These are phyloP conservation scores for Ametastegia equiseti DNA, from an alignment of 2,888 invertebrate species.

Conservation along the genomic window DNA sequence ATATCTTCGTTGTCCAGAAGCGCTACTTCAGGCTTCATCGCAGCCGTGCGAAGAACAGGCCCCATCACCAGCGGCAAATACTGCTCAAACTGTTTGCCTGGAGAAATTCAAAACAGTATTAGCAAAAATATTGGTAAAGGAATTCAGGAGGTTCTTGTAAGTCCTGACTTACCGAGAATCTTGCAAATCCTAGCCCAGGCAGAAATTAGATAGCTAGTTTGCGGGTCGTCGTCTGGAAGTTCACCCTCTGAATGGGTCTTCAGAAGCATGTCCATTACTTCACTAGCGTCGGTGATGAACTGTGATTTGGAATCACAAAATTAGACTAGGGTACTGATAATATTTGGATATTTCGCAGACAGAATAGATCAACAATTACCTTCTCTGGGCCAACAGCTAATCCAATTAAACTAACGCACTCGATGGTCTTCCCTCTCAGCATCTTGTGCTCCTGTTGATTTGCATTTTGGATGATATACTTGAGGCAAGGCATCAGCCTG, in stretches of 20 bases:
- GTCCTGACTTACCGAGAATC: slow-evolving; percentile 89
- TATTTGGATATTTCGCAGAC: neutral
- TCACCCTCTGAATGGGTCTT: slow-evolving; percentile 93
- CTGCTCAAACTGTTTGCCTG: slow-evolving; percentile 90
- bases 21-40: slow-evolving; percentile 95
- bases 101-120: slow-evolving; percentile 57
- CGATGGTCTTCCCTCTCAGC: slow-evolving; percentile 98
- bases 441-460: slow-evolving; percentile 91
- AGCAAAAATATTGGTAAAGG: neutral
- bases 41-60: slow-evolving; percentile 93
- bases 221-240: slow-evolving; percentile 96
- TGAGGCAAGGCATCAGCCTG: slow-evolving; percentile 92
- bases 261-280: slow-evolving; percentile 96
- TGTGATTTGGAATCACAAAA: slow-evolving; percentile 58
- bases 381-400: slow-evolving; percentile 89
- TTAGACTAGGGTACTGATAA: neutral
- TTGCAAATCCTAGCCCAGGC: slow-evolving; percentile 99
- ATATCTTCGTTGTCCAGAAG: slow-evolving; percentile 91
- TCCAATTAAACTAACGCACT: slow-evolving; percentile 99
- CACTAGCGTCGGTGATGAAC: slow-evolving; percentile 94
- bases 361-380: slow-evolving; percentile 56
- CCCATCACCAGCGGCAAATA: slow-evolving; percentile 97
- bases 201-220: slow-evolving; percentile 97
- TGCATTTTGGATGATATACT: slow-evolving; percentile 97
- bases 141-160: neutral